Evolutionary conservation across 2,797 vertebrate species (phyloP), one percentile per base, ranked within the genome.

Genomic region (Halcyon chelicuti): DNA sequence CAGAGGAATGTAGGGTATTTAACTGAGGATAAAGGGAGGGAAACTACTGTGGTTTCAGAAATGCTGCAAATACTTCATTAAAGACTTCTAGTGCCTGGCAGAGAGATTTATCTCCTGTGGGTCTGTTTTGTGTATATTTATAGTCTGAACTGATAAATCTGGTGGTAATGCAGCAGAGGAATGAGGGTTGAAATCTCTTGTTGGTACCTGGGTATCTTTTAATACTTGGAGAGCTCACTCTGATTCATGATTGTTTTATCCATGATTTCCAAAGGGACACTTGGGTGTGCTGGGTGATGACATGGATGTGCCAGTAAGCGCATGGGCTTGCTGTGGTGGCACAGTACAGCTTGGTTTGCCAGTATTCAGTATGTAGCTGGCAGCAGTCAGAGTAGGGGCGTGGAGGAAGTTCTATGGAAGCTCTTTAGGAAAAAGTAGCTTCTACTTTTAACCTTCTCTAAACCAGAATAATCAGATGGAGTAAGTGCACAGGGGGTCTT

Each of bases 261-360:
- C 4, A 1, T 35, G 6, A 3, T 9, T 65, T 89, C 23, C 6
- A 14, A 6, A 51, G 25, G 29, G 18, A 26, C 1, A 3, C 40
- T 72, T 76, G n/a, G 10, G 12, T 82, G 46, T 18, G 12, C 23
- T 31, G 21, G 9, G 23, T 47, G 52, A 14, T 55, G n/a, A 6
- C 1, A 1, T 19, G 74, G 46, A 29, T n/a, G 31, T 51, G 31
- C 35, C 4, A 2, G 1, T 11, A 16, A n/a, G 29, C 35, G 68
- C 16, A 3, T 62, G 51, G 12, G 3, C 12, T 63, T 57, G 37
- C 28, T 65, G 42, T 12, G 47, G 40, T 60, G 57, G 22, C 20
- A 21, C 39, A 14, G 2, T 8, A 2, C 31, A 28, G n/a, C 29
- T 86, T 70, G 7, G 4, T 71, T 70, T 83, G 55, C 5, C 25